These are phyloP conservation scores for Cacoxenus indagator DNA, from an alignment of 2,888 invertebrate species.

Conservation along the genomic window DNA sequence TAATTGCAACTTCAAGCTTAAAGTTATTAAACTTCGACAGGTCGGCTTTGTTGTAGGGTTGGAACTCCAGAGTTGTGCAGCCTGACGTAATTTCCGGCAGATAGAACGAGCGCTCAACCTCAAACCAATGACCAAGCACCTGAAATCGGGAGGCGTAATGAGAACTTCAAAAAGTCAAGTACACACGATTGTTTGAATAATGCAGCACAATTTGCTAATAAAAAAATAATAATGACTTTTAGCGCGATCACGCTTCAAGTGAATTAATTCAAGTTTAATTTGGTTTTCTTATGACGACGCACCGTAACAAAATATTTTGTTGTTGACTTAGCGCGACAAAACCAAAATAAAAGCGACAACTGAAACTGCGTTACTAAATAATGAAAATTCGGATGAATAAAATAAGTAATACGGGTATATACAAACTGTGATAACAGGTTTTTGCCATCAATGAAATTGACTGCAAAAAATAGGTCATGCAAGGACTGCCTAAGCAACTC, in stretches of 20 bases:
- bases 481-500: too few relatives aligned
- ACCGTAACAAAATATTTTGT: not conserved
- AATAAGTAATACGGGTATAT: not conserved
- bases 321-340: not conserved
- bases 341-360: conserved; percentile 8
- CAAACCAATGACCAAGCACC: conserved; percentile 80
- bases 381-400: conserved; percentile 20
- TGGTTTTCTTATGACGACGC: not conserved
- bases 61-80: conserved; percentile 78
- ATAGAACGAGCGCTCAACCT: conserved; percentile 83
- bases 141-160: conserved; percentile 34
- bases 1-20: conserved; percentile 75
- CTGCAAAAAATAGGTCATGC: conserved; percentile 17
- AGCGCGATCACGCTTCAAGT: not conserved
- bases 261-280: not conserved
- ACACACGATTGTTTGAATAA: too few relatives aligned
- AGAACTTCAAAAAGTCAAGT: not conserved
- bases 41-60: conserved; percentile 64
- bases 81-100: conserved; percentile 79
- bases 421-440: not conserved
- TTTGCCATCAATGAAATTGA: not conserved
- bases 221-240: too few relatives aligned
- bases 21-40: conserved; percentile 72
- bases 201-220: too few relatives aligned
- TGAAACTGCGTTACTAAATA: conserved; percentile 51